A percentile compares a stretch with the other conserved stretches of the same genome.
Conservation (phyloP, 2,113 vertebrate species). For the Sylvia atricapilla region DNA sequence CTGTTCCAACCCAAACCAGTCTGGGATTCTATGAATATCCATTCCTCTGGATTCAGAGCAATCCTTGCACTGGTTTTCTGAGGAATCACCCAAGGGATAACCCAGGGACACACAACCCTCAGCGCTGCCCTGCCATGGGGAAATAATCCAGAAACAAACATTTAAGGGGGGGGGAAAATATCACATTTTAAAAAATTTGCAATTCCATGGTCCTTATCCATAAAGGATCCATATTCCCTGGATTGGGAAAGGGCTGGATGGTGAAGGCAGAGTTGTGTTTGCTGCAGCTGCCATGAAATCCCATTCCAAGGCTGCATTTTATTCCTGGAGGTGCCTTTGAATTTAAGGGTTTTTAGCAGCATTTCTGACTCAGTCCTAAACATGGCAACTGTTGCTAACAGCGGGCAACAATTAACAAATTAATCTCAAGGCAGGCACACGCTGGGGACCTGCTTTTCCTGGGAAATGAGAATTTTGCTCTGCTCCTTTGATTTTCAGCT, state of each 20-base stretch:
- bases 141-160: neutral
- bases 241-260: neutral
- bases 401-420: conserved; percentile 59
- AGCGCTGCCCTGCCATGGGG: neutral
- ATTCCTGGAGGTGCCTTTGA: conserved; percentile 28
- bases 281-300: neutral
- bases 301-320: conserved; percentile 1
- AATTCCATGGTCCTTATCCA: neutral
- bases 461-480: neutral
- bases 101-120: neutral
- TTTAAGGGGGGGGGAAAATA: accelerated
- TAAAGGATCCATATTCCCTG: accelerated
- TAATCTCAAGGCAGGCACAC: neutral
- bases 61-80: neutral
- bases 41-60: neutral
- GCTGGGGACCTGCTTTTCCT: neutral
- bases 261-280: neutral
- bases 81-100: neutral
- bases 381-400: conserved; percentile 65
- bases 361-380: conserved; percentile 39
- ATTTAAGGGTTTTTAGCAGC: conserved; percentile 15
- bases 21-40: accelerated
- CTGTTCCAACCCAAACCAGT: neutral
- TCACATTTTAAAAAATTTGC: accelerated
- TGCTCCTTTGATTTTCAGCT: neutral